These are phyloP conservation scores for Pogoniulus pusillus DNA, from an alignment of 2,797 vertebrate genomes.

Conservation along the genomic window DNA sequence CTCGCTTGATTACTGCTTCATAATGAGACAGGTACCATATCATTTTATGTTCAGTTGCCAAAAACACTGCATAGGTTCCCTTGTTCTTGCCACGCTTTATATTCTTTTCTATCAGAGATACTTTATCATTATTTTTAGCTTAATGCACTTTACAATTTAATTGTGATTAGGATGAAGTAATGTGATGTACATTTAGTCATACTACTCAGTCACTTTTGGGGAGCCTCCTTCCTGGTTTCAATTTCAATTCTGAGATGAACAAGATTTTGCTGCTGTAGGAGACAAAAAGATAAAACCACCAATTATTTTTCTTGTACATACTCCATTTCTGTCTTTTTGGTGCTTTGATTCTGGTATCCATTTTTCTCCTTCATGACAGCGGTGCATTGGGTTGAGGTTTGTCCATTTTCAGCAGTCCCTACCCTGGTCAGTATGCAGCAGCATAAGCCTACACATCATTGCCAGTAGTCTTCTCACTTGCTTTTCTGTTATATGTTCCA, in stretches of 20 bases:
- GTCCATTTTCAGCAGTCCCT: conserved; percentile 24
- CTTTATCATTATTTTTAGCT: neutral
- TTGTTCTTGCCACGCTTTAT: neutral
- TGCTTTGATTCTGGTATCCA: conserved; percentile 9
- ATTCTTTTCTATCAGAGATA: neutral
- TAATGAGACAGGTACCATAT: neutral
- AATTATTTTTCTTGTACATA: conserved; percentile 41
- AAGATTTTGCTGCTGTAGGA: neutral
- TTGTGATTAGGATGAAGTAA: neutral
- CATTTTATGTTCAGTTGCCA: neutral
- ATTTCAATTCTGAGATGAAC: neutral
- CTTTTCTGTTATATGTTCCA: neutral
- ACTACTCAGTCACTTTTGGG: neutral
- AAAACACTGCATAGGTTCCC: neutral
- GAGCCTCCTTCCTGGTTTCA: neutral
- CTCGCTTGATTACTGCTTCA: neutral
- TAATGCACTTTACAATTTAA: neutral
- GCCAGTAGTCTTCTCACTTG: neutral
- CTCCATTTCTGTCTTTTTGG: conserved; percentile 14
- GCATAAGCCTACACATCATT: neutral
- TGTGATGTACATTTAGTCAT: neutral
- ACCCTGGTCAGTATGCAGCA: neutral
- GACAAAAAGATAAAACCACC: neutral
- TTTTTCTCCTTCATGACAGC: conserved; percentile 20
- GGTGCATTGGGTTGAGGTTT: neutral